A percentile compares a stretch with the other conserved stretches of the same genome.
These are phyloP conservation scores for Galendromus occidentalis DNA, from an alignment of 1,140 invertebrate genomes.

Conservation along the genomic window DNA sequence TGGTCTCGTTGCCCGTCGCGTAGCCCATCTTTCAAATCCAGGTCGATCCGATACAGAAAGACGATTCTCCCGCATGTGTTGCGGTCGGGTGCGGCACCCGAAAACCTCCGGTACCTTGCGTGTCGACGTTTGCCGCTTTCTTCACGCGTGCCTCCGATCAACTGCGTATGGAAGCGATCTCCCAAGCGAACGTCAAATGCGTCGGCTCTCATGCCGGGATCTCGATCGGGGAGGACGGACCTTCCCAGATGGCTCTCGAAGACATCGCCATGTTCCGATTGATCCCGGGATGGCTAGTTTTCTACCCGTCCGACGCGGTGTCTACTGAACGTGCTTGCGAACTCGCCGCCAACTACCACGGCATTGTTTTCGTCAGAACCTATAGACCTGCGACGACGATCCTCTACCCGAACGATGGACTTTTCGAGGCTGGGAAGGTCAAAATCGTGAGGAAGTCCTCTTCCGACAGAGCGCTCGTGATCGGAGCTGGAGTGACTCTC, in stretches of 20 bases:
- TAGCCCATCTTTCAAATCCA: too few relatives aligned
- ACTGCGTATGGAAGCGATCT: constrained; percentile 94
- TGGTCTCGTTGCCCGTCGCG: too few relatives aligned
- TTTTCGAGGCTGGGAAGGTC: constrained; percentile 45
- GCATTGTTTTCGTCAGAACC: constrained; percentile 87
- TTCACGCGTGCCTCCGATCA: constrained; percentile 90
- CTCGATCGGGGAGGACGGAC: constrained; percentile 79
- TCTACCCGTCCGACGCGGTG: constrained; percentile 93
- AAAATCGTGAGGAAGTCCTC: constrained; percentile 44
- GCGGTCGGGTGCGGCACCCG: constrained; percentile 78
- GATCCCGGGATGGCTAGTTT: constrained; percentile 75
- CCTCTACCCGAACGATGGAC: constrained; percentile 66
- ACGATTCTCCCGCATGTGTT: constrained; percentile 35
- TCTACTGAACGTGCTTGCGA: constrained; percentile 79
- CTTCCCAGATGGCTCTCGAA: constrained; percentile 98
- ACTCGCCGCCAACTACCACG: constrained; percentile 81
- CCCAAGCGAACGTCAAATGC: constrained; percentile 91
- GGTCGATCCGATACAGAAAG: too few relatives aligned
- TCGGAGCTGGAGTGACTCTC: constrained; percentile 80
- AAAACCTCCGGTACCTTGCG: constrained; percentile 69
- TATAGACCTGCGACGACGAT: constrained; percentile 72
- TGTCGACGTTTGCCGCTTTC: constrained; percentile 93
- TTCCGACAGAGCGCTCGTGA: constrained; percentile 56
- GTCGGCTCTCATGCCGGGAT: constrained; percentile 84
- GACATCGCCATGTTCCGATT: constrained; percentile 87